Percentiles rank a stretch among this genome's conserved stretches.
Evolutionary conservation across 2,888 invertebrate species (phyloP).

Genomic region (Leucophenga maculata): DNA sequence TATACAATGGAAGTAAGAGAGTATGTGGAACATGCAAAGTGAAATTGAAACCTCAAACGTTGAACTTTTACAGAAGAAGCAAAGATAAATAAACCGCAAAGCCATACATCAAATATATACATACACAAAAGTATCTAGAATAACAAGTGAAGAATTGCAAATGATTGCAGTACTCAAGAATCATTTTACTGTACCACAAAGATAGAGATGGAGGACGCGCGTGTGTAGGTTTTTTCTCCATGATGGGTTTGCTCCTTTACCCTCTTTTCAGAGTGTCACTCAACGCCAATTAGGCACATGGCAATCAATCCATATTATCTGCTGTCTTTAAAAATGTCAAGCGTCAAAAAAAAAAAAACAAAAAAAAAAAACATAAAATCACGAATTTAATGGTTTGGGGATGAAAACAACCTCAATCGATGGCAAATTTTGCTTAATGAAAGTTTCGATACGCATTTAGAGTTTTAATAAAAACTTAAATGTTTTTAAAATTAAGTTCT

Average conservation of each 20-base stretch:
- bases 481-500: background rate
- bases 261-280: constrained; percentile 4
- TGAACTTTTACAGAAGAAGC: constrained; percentile 40
- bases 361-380: no score
- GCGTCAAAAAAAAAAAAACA: constrained; percentile 26
- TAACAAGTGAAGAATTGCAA: constrained; percentile 2
- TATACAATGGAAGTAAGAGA: background rate
- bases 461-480: no score
- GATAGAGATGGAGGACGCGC: constrained; percentile 23
- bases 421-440: background rate
- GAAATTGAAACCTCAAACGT: constrained; percentile 40
- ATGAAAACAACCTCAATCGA: constrained; percentile 35
- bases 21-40: constrained; percentile 32
- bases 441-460: constrained; percentile 1
- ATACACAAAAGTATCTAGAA: constrained; percentile 21
- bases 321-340: constrained; percentile 25
- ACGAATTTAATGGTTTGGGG: constrained; percentile 25
- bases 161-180: constrained; percentile 31
- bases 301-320: constrained; percentile 16
- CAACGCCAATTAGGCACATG: constrained; percentile 18
- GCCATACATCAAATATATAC: constrained; percentile 38
- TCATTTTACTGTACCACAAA: constrained; percentile 46
- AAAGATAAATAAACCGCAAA: constrained; percentile 37
- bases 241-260: background rate
- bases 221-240: constrained; percentile 2